Evolutionary conservation across 2,113 vertebrate genomes (phyloP).

Genomic region (Bostrychus sinensis): DNA sequence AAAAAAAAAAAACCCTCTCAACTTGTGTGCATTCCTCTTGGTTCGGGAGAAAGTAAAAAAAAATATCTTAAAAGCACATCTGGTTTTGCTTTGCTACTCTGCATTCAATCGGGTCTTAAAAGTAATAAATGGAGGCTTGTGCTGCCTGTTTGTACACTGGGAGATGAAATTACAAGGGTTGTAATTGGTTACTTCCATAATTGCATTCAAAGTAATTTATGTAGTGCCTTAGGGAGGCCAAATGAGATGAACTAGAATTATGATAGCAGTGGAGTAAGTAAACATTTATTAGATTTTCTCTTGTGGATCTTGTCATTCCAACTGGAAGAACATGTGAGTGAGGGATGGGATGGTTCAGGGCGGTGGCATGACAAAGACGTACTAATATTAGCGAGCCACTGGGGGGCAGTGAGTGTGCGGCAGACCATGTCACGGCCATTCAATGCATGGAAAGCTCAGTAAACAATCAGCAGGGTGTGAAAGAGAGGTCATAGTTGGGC

Average conservation of each 20-base stretch:
- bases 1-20: no score
- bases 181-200: conserved; percentile 72
- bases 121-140: conserved; percentile 66
- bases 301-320: conserved; percentile 43
- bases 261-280: conserved; percentile 51
- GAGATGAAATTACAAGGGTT: conserved; percentile 58
- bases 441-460: conserved; percentile 53
- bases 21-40: conserved; percentile 65
- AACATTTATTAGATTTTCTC: conserved; percentile 54
- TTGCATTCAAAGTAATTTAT: conserved; percentile 64
- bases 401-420: conserved; percentile 79
- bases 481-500: conserved; percentile 71
- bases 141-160: conserved; percentile 64
- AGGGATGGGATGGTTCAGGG: conserved; percentile 45
- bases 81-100: conserved; percentile 69
- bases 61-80: conserved; percentile 61
- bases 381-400: conserved; percentile 73
- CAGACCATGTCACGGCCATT: conserved; percentile 31
- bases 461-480: conserved; percentile 74
- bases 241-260: conserved; percentile 62
- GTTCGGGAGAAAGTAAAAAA: conserved; percentile 39
- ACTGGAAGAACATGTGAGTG: conserved; percentile 44
- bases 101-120: conserved; percentile 64
- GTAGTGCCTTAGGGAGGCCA: conserved; percentile 43
- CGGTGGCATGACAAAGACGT: conserved; percentile 34